Conservation (phyloP, 2,797 vertebrate genomes). For the Megalops cyprinoides region DNA sequence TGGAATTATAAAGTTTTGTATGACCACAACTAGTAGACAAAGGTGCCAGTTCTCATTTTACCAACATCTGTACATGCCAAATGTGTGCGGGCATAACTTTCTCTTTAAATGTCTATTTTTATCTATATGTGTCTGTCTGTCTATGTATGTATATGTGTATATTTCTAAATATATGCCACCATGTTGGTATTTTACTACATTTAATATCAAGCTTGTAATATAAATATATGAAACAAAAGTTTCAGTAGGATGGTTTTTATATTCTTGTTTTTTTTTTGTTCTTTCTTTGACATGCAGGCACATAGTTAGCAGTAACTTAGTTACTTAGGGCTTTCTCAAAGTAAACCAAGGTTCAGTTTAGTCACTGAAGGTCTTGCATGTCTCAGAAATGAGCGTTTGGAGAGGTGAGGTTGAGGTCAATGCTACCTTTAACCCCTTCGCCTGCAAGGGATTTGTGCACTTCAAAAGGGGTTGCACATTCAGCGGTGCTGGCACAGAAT, state of each 20-base stretch:
- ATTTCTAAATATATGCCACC: background rate
- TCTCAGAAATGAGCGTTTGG: conserved; percentile 33
- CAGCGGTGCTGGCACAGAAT: conserved; percentile 51
- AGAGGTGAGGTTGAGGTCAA: conserved; percentile 66
- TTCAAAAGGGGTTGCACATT: conserved; percentile 69
- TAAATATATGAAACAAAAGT: no score
- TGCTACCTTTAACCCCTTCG: conserved; percentile 59
- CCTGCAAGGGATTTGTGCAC: conserved; percentile 66
- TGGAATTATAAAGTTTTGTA: background rate
- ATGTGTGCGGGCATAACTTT: no score
- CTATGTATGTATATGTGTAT: background rate
- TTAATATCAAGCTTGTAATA: no score
- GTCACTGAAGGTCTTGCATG: background rate
- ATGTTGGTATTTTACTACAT: no score
- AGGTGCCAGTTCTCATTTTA: no score
- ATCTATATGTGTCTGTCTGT: background rate
- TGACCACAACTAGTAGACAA: background rate
- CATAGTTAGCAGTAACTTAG: background rate
- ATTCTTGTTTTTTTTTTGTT: background rate
- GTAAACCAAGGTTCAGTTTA: background rate
- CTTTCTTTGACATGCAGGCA: background rate
- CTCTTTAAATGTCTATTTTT: background rate
- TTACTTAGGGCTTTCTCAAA: conserved; percentile 7
- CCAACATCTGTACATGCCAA: no score
- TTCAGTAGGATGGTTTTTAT: background rate